Base-by-base conservation (phyloP, 2,797 vertebrate genomes). In the Danio choprae region DNA sequence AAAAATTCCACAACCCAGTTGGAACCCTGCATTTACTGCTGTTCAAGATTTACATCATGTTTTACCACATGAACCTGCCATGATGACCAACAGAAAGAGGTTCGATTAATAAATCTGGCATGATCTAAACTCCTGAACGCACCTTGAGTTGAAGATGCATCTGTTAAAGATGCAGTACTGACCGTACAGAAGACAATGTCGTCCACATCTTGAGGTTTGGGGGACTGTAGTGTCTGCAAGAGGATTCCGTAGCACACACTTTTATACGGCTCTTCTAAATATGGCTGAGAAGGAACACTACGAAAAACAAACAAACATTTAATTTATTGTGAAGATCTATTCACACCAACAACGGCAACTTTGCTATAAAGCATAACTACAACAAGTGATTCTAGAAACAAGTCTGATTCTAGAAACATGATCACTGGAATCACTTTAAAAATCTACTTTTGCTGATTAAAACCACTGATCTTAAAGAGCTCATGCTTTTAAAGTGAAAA, bases 121-220 rank as follows among this genome's bases (percentile, higher is more conserved):
- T 36, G 13, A 16, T 13, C 20, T 38, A 11, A 69, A 16, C 43
- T 22, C 43, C 29, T 63, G 59, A 72, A n/a, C n/a, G n/a, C 50
- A 43, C 1, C 18, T 29, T 46, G 1, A 72, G 13, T 3, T 22
- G 46, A 8, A 3, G 41, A 7, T 36, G 29, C 73, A 10, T 63
- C 7, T 36, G 9, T 63, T 48, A 71, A 63, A 71, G 36, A 36
- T 51, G 56, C 15, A 81, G 12, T 68, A 77, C 89, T 60, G 89
- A 99, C 97, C 92, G 95, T 94, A 89, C 96, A 98, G 86, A 95
- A 95, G 69, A 95, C 90, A 80, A 98, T 93, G 77, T 99, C 97
- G 59, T 98, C 97, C 1, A 94, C 92, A 74, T 92, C 84, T 63
- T 91, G 43, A 7, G 92, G 90, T 88, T 94, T 96, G 9, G 94